These are phyloP conservation scores for Bucorvus abyssinicus DNA, from an alignment of 2,797 vertebrate genomes.

Conservation along the genomic window DNA sequence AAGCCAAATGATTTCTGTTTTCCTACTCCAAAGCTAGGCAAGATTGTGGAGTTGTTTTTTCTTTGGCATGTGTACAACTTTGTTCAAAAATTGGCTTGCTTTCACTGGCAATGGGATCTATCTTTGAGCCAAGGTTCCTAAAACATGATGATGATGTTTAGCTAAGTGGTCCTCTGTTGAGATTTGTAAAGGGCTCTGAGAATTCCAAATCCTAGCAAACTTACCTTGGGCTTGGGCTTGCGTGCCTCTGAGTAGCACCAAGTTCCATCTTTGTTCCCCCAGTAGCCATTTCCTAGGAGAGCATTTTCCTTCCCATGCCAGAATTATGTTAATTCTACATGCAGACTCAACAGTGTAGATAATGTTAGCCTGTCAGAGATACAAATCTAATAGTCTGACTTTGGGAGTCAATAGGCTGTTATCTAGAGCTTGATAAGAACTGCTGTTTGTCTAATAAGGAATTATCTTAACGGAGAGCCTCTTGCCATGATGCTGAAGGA, in stretches of 20 bases:
- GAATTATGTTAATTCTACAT: background rate
- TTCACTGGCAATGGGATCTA: background rate
- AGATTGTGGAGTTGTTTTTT: conserved; percentile 2
- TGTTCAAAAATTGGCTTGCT: conserved; percentile 46
- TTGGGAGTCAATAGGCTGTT: background rate
- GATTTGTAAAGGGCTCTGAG: background rate
- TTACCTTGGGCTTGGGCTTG: background rate
- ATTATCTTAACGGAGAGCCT: background rate
- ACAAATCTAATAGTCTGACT: background rate
- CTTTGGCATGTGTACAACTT: conserved; percentile 39
- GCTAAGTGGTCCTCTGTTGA: conserved; percentile 15
- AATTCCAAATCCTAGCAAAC: background rate
- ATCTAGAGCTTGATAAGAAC: background rate
- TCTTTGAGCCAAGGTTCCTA: conserved; percentile 32
- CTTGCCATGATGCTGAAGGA: background rate
- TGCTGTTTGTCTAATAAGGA: background rate
- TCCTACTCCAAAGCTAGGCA: background rate
- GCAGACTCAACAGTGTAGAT: background rate
- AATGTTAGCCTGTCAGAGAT: background rate
- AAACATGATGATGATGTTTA: conserved; percentile 32
- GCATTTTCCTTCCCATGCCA: background rate
- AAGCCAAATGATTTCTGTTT: conserved; percentile 9
- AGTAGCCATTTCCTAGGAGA: background rate
- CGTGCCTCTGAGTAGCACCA: background rate
- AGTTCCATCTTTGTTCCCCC: background rate